Base-by-base conservation (phyloP, 2,113 vertebrate genomes). In the Phyllostomus discolor region DNA sequence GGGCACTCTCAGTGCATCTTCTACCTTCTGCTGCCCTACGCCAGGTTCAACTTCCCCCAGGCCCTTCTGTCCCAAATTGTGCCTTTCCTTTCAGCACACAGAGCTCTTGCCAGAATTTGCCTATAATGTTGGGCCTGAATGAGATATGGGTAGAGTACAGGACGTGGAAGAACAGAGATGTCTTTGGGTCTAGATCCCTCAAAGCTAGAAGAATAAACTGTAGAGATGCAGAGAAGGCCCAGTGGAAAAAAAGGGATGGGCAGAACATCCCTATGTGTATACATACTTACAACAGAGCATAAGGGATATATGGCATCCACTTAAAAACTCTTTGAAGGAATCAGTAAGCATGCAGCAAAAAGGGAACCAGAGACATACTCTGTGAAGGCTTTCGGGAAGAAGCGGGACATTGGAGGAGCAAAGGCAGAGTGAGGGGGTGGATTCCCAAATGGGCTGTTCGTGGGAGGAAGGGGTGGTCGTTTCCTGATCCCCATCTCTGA, bases 401-500 rank as follows among this genome's bases (percentile, higher is more conserved):
- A 43, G 5, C 0, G 0, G n/a, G 81, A 20, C 3, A 2, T 24
- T 12, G n/a, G 72, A 43, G 80, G 43, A 33, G 62, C 35, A 31
- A 22, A 35, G 7, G 16, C 31, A 7, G 31, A 46, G 72, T 0
- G 12, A 22, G 9, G 0, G 9, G 9, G 20, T 4, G 16, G 28
- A 11, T 2, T n/a, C 14, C 1, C 14, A 3, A 46, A 57, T 7
- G 57, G 41, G 28, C 46, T 82, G 12, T 4, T 26, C 12, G 4
- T 24, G 28, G 15, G 28, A 76, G 35, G 20, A 31, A 50, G 35
- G 4, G 46, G 14, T 28, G 54, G 80, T 24, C 9, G 1, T 19
- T 14, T 24, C 6, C 38, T 59, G 31, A 52, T 7, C 9, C 20
- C 22, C 31, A 20, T 15, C 46, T 54, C 54, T 84, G 70, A 75